Conservation (phyloP, 2,797 vertebrate species). For the Ataeniobius toweri region DNA sequence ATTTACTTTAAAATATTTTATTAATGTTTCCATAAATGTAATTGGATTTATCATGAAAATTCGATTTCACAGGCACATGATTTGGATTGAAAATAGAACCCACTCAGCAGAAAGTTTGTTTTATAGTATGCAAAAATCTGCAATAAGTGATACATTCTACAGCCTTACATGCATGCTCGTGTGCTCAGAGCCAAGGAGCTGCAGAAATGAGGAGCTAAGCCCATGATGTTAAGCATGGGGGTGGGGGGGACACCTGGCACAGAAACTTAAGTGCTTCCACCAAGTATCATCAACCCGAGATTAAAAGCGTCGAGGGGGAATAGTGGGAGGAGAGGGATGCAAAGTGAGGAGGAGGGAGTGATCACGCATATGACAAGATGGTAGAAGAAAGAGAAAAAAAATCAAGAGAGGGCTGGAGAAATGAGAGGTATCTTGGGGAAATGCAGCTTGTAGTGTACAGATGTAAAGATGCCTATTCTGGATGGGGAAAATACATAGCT, state of each 20-base stretch:
- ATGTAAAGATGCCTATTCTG: slow-evolving; percentile 4
- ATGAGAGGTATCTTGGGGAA: slow-evolving; percentile 19
- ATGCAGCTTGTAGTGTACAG: slow-evolving; percentile 27
- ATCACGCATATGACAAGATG: slow-evolving; percentile 61
- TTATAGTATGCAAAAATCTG: not conserved
- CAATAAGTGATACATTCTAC: not conserved
- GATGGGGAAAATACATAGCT: slow-evolving; percentile 5
- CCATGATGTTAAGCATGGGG: slow-evolving; percentile 59
- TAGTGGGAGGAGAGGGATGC: slow-evolving; percentile 56
- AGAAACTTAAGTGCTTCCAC: slow-evolving; percentile 72
- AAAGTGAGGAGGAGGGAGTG: slow-evolving; percentile 51
- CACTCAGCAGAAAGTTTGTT: not conserved
- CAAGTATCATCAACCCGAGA: slow-evolving; percentile 75
- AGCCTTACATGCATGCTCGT: slow-evolving; percentile 21
- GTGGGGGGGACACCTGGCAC: slow-evolving; percentile 65
- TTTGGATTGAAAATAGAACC: not conserved
- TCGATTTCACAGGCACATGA: too few relatives aligned
- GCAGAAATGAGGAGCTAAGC: slow-evolving; percentile 55
- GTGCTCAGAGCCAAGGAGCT: slow-evolving; percentile 28
- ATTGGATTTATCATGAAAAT: too few relatives aligned
- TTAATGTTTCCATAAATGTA: too few relatives aligned
- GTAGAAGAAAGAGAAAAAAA: slow-evolving; percentile 1
- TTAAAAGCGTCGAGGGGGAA: slow-evolving; percentile 68
- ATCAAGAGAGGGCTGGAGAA: slow-evolving; percentile 20
- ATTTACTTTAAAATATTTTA: too few relatives aligned